Base-by-base conservation (phyloP, 1,140 invertebrate species). In the Saccostrea cuccullata region DNA sequence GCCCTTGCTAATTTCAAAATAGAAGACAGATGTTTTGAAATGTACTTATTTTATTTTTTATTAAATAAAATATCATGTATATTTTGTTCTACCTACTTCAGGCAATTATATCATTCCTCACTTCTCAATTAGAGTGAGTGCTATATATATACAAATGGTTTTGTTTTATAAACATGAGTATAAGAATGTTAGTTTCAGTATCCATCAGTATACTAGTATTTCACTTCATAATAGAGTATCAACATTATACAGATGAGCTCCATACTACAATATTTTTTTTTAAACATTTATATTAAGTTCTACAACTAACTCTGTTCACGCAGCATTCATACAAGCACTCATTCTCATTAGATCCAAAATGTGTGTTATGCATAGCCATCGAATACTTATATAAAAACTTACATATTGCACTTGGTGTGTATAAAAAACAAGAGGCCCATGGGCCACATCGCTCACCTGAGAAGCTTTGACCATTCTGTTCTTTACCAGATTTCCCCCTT, bases 61-160 rank as follows among this genome's bases (percentile, higher is more conserved):
- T 77, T 77, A 26, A 77, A 30, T 77, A 77, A 77, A 77, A 77
- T 77, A 77, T 77, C 70, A 30, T 77, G 26, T 77, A 77, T 36
- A 73, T 2, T 73, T 73, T 30, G 26, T 77, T 36, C 70, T 77
- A 77, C 30, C 70, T 77, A 77, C 70, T 26, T 23, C 26, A 77
- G 70, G 70, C 30, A 26, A 77, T 30, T 13, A 30, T 77, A 26
- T 30, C 30, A 23, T 15, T 30, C 26, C 26, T 13, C 26, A 30
- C 67, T 36, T 36, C 26, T 73, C 26, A 26, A 73, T 36, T 11
- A 77, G 30, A 6, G 30, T 77, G 30, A 30, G 23, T 77, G 15
- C 30, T 77, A 26, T n/a, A 23, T 23, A 77, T 30, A 36, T 36
- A 47, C 67, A 77, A 77, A 77, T 26, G 70, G 30, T 77, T 67